Percentiles rank a stretch among this genome's conserved stretches.
Conservation (phyloP, 2,888 invertebrate species). For the Salpingus planirostris region DNA sequence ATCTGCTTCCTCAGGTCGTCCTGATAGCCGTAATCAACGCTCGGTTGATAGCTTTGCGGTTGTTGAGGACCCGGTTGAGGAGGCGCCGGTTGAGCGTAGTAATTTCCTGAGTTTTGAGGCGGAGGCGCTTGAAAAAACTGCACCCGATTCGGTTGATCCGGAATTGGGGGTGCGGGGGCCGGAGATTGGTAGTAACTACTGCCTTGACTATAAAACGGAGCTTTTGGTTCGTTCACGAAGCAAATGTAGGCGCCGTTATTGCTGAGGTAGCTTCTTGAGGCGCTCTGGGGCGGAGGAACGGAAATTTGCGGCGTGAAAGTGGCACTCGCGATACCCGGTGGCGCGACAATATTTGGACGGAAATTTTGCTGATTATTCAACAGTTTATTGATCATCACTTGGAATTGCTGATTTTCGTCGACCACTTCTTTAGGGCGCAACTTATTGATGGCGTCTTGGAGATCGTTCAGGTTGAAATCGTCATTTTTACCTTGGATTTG, state of each 20-base stretch:
- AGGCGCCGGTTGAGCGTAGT: constrained; percentile 1
- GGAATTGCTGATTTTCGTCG: constrained; percentile 10
- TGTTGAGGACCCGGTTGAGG: background rate
- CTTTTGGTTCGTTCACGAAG: constrained; percentile 3
- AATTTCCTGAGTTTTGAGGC: background rate
- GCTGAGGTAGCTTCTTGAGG: too few species aligned
- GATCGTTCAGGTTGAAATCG: constrained; percentile 19
- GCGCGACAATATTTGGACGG: constrained; percentile 2
- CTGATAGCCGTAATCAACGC: constrained; percentile 4
- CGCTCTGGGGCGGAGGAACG: too few species aligned
- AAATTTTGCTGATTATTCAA: constrained; percentile 6
- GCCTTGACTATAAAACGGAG: background rate
- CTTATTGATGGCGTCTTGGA: constrained; percentile 29
- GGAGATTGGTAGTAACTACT: too few species aligned
- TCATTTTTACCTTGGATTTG: too few species aligned
- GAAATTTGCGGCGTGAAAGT: too few species aligned
- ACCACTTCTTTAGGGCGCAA: constrained; percentile 23
- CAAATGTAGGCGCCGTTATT: constrained; percentile 4
- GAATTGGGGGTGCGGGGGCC: background rate
- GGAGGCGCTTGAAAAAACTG: too few species aligned
- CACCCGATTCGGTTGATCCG: background rate
- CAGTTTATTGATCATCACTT: constrained; percentile 18
- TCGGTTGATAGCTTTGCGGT: constrained; percentile 1
- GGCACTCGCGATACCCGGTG: too few species aligned
- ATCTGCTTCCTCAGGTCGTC: constrained; percentile 31